These are phyloP conservation scores for Theropithecus gelada DNA, from an alignment of 2,113 vertebrate species.

Conservation along the genomic window DNA sequence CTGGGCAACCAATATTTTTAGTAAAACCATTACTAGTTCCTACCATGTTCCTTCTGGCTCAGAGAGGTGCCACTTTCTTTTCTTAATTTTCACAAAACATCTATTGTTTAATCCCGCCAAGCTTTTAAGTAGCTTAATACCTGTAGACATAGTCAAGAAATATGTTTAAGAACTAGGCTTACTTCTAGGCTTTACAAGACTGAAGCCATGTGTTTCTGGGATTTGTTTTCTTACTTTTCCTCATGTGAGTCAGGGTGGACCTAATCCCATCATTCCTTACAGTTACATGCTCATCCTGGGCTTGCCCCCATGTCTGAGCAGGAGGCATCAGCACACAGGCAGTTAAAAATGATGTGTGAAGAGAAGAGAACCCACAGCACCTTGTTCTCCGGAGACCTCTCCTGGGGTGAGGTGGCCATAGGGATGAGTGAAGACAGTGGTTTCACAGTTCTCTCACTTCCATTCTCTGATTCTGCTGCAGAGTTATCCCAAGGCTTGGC, in stretches of 20 bases:
- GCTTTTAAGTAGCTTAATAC: neutral
- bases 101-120: neutral
- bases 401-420: neutral
- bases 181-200: neutral
- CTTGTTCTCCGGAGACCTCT: neutral
- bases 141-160: neutral
- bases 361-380: neutral
- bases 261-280: neutral
- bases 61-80: neutral
- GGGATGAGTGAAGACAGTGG: neutral
- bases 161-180: neutral
- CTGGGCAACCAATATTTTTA: neutral
- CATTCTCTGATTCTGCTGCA: neutral
- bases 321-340: accelerated
- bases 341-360: neutral
- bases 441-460: neutral
- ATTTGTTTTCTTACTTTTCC: neutral
- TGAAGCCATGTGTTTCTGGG: neutral
- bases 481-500: neutral
- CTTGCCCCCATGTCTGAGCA: neutral
- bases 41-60: neutral
- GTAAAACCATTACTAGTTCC: neutral
- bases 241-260: neutral
- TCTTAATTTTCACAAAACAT: neutral
- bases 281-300: too few species aligned